Evolutionary conservation across 2,797 vertebrate species (phyloP).

Genomic region (Myotis planiceps): DNA sequence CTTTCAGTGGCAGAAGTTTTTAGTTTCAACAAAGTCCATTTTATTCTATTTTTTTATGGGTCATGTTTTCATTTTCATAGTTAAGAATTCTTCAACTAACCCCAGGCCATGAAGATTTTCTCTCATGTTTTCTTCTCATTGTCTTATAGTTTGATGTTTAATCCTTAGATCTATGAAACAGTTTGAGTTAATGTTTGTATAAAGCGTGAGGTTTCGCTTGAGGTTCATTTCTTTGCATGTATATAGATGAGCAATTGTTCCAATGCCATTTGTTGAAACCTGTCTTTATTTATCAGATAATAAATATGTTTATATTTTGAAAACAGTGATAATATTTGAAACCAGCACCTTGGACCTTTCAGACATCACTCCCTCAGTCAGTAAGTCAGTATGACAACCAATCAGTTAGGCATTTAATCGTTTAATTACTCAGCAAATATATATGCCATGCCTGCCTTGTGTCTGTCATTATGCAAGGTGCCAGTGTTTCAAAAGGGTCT

Average conservation of each 20-base stretch:
- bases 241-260: not conserved
- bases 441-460: not conserved
- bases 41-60: not conserved
- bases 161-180: not conserved
- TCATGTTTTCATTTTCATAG: not conserved
- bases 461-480: not conserved
- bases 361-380: not conserved
- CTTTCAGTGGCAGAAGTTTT: slow-evolving; percentile 13
- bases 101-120: not conserved
- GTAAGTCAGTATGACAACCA: not conserved
- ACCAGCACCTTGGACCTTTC: slow-evolving; percentile 24
- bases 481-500: not conserved
- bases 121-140: not conserved
- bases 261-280: slow-evolving; percentile 4
- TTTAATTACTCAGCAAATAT: not conserved
- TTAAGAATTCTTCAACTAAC: not conserved
- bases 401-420: not conserved
- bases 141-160: slow-evolving; percentile 2
- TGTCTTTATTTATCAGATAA: not conserved
- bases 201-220: not conserved
- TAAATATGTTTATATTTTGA: slow-evolving; percentile 22
- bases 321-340: slow-evolving; percentile 42
- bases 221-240: not conserved
- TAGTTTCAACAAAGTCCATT: not conserved
- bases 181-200: not conserved